Conservation (phyloP, 2,797 vertebrate species). For the Parambassis ranga region DNA sequence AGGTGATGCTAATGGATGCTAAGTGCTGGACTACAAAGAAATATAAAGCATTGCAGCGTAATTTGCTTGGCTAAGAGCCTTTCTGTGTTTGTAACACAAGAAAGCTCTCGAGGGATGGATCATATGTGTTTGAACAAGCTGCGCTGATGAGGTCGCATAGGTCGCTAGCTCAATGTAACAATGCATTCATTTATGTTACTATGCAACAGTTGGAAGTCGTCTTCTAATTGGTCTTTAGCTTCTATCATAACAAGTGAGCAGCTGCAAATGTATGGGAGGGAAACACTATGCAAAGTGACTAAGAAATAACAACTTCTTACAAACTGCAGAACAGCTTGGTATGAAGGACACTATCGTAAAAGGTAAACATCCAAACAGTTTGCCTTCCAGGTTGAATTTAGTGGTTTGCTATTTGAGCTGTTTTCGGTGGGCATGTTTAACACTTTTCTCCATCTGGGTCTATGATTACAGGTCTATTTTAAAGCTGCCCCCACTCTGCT, state of each 20-base stretch:
- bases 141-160: not conserved
- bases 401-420: conserved; percentile 40
- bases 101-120: conserved; percentile 1
- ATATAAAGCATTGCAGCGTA: not conserved
- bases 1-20: conserved; percentile 15
- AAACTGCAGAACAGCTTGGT: not conserved
- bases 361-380: conserved; percentile 19
- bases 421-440: conserved; percentile 30
- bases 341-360: not conserved
- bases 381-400: conserved; percentile 26
- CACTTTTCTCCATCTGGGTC: conserved; percentile 35
- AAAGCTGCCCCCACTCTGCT: conserved; percentile 37
- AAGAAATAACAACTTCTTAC: too few relatives aligned
- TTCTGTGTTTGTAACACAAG: not conserved
- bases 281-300: too few relatives aligned
- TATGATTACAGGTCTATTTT: conserved; percentile 67
- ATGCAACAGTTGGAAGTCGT: not conserved
- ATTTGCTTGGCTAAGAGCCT: conserved; percentile 18
- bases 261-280: too few relatives aligned
- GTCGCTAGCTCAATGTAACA: not conserved
- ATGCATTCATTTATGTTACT: not conserved
- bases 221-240: not conserved
- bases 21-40: conserved; percentile 8
- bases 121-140: not conserved
- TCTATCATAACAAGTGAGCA: not conserved